Conservation (phyloP, 2,888 invertebrate genomes). For the Parapristionchus giblindavisi region DNA sequence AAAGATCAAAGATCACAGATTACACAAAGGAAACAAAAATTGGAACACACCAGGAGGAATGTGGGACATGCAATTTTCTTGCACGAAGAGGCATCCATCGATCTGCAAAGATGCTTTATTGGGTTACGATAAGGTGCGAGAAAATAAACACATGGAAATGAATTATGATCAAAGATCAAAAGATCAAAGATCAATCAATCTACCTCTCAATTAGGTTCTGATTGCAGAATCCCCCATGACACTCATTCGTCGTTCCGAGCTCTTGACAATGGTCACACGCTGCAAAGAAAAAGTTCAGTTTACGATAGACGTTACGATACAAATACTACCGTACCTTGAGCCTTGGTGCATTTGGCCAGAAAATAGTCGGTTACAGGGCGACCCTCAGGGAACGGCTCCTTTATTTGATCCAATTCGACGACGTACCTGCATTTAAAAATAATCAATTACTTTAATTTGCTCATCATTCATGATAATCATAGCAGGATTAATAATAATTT, state of each 20-base stretch:
- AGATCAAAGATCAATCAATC: neutral
- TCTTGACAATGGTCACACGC: conserved; percentile 33
- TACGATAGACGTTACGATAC: no score
- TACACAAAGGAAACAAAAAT: no score
- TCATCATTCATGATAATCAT: no score
- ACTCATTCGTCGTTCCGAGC: conserved; percentile 13
- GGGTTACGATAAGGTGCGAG: neutral
- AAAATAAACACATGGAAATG: no score
- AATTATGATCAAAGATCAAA: no score
- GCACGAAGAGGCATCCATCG: conserved; percentile 8
- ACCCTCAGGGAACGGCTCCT: conserved; percentile 34
- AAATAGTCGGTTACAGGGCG: conserved; percentile 28
- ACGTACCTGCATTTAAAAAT: no score
- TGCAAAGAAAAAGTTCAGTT: neutral
- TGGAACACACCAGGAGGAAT: conserved; percentile 3
- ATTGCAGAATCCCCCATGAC: conserved; percentile 26
- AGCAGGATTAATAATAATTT: no score
- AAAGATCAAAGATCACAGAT: no score
- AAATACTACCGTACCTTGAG: neutral
- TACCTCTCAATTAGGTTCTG: conserved; percentile 23
- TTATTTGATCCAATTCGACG: conserved; percentile 8
- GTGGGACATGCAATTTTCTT: conserved; percentile 32
- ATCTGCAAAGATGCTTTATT: neutral
- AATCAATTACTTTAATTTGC: no score
- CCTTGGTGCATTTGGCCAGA: conserved; percentile 21